Conservation (phyloP, 2,113 vertebrate genomes). For the Craseonycteris thonglongyai region DNA sequence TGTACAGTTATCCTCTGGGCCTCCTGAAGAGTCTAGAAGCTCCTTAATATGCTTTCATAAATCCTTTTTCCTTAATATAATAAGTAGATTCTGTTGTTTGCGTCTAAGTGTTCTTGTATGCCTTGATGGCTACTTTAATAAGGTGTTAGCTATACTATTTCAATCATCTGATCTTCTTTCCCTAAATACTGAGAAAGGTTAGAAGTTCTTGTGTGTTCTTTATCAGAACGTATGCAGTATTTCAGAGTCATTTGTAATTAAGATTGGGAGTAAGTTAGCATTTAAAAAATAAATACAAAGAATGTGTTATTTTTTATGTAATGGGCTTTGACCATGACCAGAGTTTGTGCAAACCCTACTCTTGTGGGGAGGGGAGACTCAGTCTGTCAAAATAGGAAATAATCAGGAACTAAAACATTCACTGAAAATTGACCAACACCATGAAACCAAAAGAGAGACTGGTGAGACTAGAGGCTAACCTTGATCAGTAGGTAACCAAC, state of each 20-base stretch:
- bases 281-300: not conserved
- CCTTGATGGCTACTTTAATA: not conserved
- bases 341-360: not conserved
- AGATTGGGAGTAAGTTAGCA: not conserved
- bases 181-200: not conserved
- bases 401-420: not conserved
- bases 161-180: not conserved
- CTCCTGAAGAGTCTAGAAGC: not conserved
- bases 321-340: not conserved
- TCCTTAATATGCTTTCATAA: not conserved
- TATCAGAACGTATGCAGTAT: not conserved
- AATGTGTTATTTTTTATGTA: not conserved
- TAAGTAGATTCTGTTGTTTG: not conserved
- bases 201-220: not conserved
- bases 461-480: not conserved
- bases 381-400: not conserved
- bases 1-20: not conserved
- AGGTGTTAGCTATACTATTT: not conserved
- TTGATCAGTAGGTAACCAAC: not conserved
- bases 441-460: not conserved
- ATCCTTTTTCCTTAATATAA: not conserved
- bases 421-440: not conserved
- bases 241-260: not conserved
- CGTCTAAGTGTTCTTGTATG: not conserved
- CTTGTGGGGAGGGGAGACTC: not conserved